These are phyloP conservation scores for Troglohyphantes excavatus DNA, from an alignment of 2,888 invertebrate species.

Conservation along the genomic window DNA sequence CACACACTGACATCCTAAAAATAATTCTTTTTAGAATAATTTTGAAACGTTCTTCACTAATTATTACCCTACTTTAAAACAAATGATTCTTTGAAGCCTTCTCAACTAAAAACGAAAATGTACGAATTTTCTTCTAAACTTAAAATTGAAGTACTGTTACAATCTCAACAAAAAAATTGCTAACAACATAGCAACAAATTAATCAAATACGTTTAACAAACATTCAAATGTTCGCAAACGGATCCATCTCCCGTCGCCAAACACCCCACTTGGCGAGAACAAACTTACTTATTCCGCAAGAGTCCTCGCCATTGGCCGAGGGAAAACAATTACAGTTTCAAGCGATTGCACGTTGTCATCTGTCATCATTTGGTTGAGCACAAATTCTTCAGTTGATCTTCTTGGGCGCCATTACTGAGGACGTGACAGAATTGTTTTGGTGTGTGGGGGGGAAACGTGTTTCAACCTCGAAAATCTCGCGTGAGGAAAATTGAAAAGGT, in stretches of 20 bases:
- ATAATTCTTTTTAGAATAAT: too few species aligned
- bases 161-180: too few species aligned
- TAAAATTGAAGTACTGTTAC: too few species aligned
- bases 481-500: slow-evolving; percentile 8
- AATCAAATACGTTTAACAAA: too few species aligned
- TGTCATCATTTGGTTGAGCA: slow-evolving; percentile 5
- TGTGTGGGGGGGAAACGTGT: not conserved
- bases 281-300: slow-evolving; percentile 23
- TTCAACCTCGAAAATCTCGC: not conserved
- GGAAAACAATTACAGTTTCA: slow-evolving; percentile 27
- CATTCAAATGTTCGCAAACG: too few species aligned
- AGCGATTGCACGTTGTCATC: slow-evolving; percentile 42
- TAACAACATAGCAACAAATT: not conserved
- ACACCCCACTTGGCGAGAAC: not conserved
- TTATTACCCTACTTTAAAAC: too few species aligned
- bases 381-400: not conserved
- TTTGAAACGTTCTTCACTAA: too few species aligned
- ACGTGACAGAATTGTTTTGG: slow-evolving; percentile 18
- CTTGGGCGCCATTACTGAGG: slow-evolving; percentile 9
- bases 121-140: too few species aligned
- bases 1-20: too few species aligned
- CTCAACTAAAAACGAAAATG: too few species aligned
- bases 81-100: too few species aligned
- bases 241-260: not conserved
- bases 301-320: too few species aligned